Conservation (phyloP, 2,797 vertebrate species). For the Vultur gryphus region DNA sequence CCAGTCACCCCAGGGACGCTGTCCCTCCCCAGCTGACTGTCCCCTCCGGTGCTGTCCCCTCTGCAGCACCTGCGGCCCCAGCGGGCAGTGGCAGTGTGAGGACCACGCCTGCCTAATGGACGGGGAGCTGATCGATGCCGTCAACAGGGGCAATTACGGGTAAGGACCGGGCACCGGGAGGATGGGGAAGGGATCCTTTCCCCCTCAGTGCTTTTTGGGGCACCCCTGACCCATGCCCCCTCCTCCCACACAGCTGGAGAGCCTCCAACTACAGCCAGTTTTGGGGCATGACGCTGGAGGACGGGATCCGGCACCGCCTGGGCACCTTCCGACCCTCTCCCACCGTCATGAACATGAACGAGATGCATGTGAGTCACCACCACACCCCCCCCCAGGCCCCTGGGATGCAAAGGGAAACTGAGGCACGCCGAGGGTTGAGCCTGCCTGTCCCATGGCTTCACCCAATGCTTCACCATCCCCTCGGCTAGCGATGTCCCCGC, state of each 20-base stretch:
- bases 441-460: not conserved
- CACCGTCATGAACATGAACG: conserved; percentile 93
- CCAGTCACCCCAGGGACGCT: not conserved
- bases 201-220: not conserved
- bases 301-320: conserved; percentile 88
- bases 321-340: conserved; percentile 88
- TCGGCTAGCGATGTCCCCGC: rapidly evolving
- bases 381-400: too few relatives aligned
- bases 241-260: conserved; percentile 78
- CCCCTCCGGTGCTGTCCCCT: not conserved
- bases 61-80: conserved; percentile 82
- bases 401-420: not conserved
- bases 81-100: conserved; percentile 89
- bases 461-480: not conserved
- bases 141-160: conserved; percentile 89
- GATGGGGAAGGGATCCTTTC: rapidly evolving
- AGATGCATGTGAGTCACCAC: conserved; percentile 84
- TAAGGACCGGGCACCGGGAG: conserved; percentile 28
- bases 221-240: rapidly evolving
- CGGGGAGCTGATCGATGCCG: conserved; percentile 77
- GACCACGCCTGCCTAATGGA: conserved; percentile 89
- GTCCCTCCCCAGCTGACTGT: rapidly evolving
- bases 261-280: conserved; percentile 91
- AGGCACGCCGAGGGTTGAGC: not conserved
- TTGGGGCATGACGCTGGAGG: conserved; percentile 91